Base-by-base conservation (phyloP, 2,113 vertebrate species). In the Brachypteracias leptosomus region DNA sequence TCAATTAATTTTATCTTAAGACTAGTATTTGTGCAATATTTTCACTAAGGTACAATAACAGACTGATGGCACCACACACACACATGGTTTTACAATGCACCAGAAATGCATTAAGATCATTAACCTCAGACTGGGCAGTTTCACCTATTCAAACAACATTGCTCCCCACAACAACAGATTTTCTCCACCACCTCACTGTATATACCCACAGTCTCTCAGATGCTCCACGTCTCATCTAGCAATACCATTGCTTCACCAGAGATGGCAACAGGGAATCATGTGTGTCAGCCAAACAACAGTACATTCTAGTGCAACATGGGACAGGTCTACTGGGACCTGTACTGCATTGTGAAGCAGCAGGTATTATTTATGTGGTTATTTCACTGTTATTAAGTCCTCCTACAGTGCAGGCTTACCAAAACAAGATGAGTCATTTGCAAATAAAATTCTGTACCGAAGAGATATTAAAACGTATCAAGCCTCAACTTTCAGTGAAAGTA, bases 111-210 rank as follows among this genome's bases (percentile, higher is more conserved):
- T 7, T 42, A 10, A 21, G 49, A 16, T 20, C 49, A 42, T 5
- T 73, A 46, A 40, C 19, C 40, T 62, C 40, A 35, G 31, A 44
- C 62, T 26, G 6, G 38, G 15, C 13, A 55, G 35, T 79, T 29
- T 13, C 20, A 38, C 26, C 44, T 16, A 26, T 9, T 57, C 49
- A 54, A 73, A 80, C 26, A 78, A 9, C 36, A 42, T 5, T 31
- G 52, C 7, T 15, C 33, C n/a, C 36, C 6, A 1, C 1, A n/a
- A 26, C 6, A 38, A 36, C 0, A 29, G 9, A n/a, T 61, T 25
- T 80, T 62, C 51, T 77, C 63, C 6, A 2, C 40, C 42, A 12
- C 31, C 26, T 4, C 31, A 21, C 36, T 40, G 3, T 35, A 38
- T 7, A 20, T 10, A 66, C 4, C 7, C 58, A 16, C 36, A 35